Base-by-base conservation (phyloP, 2,888 invertebrate species). In the Pollenia labialis region DNA sequence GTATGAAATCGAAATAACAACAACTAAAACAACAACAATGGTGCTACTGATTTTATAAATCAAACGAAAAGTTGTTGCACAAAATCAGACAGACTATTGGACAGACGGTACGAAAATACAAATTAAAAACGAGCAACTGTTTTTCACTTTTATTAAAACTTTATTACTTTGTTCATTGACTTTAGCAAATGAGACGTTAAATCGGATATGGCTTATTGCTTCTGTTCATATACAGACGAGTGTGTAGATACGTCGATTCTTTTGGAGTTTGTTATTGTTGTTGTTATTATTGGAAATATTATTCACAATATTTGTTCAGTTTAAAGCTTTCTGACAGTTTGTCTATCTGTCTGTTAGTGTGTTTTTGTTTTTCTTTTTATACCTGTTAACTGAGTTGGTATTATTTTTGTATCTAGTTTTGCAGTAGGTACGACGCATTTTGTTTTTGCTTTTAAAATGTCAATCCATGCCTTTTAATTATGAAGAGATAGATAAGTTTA, bases 171-270 rank as follows among this genome's bases (percentile, higher is more conserved):
- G 86, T 80, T 83, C 82, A 86, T 86, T 86, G 86, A 83, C 79
- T 86, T 74, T 75, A 62, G 74, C 75, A 86, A 86, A 86, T 86
- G 86, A 86, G 80, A 83, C 75, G 86, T 86, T 40, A 82, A 86
- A 86, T 83, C 86, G 86, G 86, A 83, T 83, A 82, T 79, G 74
- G 82, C 74, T 82, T 79, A 79, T 79, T 82, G 72, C 66, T 66
- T 85, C 60, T 68, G 46, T 44, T 66, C 54, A 46, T 11, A 12
- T 40, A 56, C 56, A 72, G 11, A 56, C 11, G 18, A 32, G 42
- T 80, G 32, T 14, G 16, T 8, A 64, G 42, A 18, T 11, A 12
- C 10, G 14, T 56, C 32, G 44, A 56, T 18, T 44, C 18, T 10
- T 18, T 56, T 12, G 7, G 10, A 18, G 11, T 54, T 72, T 72